Base-by-base conservation (phyloP, 2,888 invertebrate genomes). In the Troglohyphantes excavatus region DNA sequence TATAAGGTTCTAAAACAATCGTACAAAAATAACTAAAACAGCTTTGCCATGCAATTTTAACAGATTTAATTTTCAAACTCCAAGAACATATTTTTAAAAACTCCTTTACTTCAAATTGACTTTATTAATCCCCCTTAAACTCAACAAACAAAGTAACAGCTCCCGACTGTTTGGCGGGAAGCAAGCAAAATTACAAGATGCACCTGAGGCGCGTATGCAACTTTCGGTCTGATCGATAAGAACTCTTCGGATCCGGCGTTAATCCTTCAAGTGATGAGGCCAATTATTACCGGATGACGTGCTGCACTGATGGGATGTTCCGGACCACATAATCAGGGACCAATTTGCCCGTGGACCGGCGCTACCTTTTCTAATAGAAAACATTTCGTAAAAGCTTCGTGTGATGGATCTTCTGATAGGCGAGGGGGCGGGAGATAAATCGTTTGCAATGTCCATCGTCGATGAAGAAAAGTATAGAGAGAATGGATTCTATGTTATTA, bases 301-400 rank as follows among this genome's bases (percentile, higher is more conserved):
- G 88, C 67, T 26, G 27, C 61, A 26, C 61, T 88, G 88, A 82
- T 88, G 88, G 88, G 68, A 88, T 82, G 88, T 88, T 88, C 81
- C 88, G 88, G 88, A 67, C 88, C 81, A 82, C 88, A 88, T 88
- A 88, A 88, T 88, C 88, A 88, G 81, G 81, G 88, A 75, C 73
- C 75, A 82, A 88, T 88, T 88, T 82, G 75, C 26, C 46, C 67
- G 11, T 17, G 46, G 26, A 19, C n/a, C 21, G n/a, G 43, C 23
- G 73, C 17, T 43, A 53, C 43, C 39, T 23, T 27, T 79, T 26
- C 26, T 88, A 88, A 88, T 88, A 81, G 79, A 87, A 79, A 87
- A 81, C 79, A 63, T 65, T 61, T n/a, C 46, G 26, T 46, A 46
- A 87, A 87, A 81, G 87, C 27, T 33, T 65, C 27, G 33, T 53